Evolutionary conservation across 35 echinoderm and acorn worm genomes (phyloP).

Genomic region (Apostichopus japonicus): DNA sequence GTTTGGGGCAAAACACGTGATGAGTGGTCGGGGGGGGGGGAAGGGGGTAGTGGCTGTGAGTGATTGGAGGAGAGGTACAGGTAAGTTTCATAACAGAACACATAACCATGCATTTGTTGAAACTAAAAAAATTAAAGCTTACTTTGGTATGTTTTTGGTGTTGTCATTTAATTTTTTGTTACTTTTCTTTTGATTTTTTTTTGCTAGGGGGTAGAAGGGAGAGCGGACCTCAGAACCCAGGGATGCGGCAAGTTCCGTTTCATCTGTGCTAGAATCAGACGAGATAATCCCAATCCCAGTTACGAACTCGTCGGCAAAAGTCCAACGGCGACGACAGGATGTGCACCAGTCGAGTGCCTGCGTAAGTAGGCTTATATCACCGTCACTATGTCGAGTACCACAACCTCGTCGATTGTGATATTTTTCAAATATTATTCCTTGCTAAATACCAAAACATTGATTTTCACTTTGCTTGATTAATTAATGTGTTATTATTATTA

Average conservation of each 20-base stretch:
- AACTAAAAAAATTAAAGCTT: too few species aligned
- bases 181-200: too few species aligned
- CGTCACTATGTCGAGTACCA: too few species aligned
- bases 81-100: too few species aligned
- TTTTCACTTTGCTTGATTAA: too few species aligned
- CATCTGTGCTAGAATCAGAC: conserved; percentile 27
- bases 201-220: neutral
- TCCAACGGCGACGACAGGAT: conserved; percentile 18
- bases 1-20: neutral
- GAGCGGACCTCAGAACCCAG: conserved; percentile 33
- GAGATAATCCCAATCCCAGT: conserved; percentile 18
- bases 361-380: conserved; percentile 3
- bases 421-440: too few species aligned
- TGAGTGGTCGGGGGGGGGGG: neutral
- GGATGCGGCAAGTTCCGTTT: conserved; percentile 35
- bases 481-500: too few species aligned
- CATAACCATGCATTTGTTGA: too few species aligned
- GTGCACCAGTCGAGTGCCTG: conserved; percentile 36
- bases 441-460: neutral
- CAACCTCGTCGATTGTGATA: too few species aligned
- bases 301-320: conserved; percentile 35
- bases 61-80: too few species aligned
- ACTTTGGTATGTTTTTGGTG: too few species aligned
- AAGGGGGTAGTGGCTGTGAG: neutral
- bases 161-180: too few species aligned